Base-by-base conservation (phyloP, 2,113 vertebrate species). In the Meriones unguiculatus region DNA sequence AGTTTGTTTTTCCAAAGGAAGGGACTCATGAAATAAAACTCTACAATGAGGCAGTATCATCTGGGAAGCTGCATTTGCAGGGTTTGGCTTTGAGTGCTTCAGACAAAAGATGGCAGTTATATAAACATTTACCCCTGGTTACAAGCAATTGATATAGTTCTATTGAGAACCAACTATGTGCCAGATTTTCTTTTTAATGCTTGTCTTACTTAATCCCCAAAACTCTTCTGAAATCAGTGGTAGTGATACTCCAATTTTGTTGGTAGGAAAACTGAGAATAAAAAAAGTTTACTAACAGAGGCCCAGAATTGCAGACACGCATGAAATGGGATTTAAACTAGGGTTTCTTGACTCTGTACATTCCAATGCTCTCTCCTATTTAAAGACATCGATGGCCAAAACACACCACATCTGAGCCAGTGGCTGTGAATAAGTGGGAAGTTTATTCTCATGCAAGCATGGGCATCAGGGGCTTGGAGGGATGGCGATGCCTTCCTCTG, bases 1-100 rank as follows among this genome's bases (percentile, higher is more conserved):
- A 90, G 54, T 87, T 59, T 52, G 46, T 24, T 96, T 95, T 96
- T 94, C 73, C 89, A 81, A 73, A 97, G 11, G 54, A 94, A 90
- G 70, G 64, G 25, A 52, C 89, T 90, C 22, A 52, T 59, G 67
- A 69, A 92, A 41, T 65, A 77, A 92, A 90, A 81, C 64, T 67
- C 59, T 81, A 88, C 54, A 85, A 54, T 32, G 65, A 91, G 72
- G 38, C 38, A 59, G 41, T 50, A 25, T 59, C 52, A n/a, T 50
- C 87, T 32, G 8, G 18, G n/a, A 77, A 90, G 41, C 7, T 25
- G 69, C 25, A 41, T 72, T 77, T 57, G 67, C 69, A 89, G 72
- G 76, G 11, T 77, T 67, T 89, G 32, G 8, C 78, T 91, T 94
- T 86, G 50, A 96, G 62, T 82, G 62, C 73, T 81, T 89, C 64